Conservation (phyloP, 2,113 vertebrate genomes). For the Gadus chalcogrammus region DNA sequence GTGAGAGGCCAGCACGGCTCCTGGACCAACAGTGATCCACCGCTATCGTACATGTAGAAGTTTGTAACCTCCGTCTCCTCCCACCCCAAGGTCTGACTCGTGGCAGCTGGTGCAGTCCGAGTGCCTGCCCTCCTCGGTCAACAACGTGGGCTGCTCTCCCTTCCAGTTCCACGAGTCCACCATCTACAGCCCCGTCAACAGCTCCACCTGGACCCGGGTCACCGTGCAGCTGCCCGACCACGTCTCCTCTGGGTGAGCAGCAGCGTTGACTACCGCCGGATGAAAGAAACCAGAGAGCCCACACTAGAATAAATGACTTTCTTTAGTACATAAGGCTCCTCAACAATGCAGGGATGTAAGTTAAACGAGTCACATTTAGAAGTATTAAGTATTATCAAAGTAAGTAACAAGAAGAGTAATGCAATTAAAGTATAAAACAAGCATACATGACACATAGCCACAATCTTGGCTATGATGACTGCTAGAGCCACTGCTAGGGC, state of each 20-base stretch:
- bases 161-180: constrained; percentile 98
- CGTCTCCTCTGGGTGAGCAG: constrained; percentile 86
- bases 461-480: no score
- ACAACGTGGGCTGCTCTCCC: constrained; percentile 94
- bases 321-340: no score
- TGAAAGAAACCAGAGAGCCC: not conserved
- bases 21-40: not conserved
- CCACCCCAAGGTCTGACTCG: constrained; percentile 80
- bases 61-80: no score
- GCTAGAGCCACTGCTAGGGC: no score
- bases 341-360: no score
- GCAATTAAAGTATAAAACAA: no score
- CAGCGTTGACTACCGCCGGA: not conserved
- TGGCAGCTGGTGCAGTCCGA: constrained; percentile 96
- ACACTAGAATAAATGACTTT: not conserved
- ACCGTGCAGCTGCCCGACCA: constrained; percentile 95
- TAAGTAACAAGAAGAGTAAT: no score
- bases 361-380: no score
- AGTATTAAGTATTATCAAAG: no score
- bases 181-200: constrained; percentile 94
- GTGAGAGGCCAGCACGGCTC: constrained; percentile 60
- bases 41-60: no score
- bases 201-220: constrained; percentile 89
- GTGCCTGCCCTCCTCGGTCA: constrained; percentile 93
- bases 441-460: no score